Percentiles rank a stretch among this genome's conserved stretches.
These are phyloP conservation scores for Dioctria rufipes DNA, from an alignment of 2,888 invertebrate genomes.

Conservation along the genomic window DNA sequence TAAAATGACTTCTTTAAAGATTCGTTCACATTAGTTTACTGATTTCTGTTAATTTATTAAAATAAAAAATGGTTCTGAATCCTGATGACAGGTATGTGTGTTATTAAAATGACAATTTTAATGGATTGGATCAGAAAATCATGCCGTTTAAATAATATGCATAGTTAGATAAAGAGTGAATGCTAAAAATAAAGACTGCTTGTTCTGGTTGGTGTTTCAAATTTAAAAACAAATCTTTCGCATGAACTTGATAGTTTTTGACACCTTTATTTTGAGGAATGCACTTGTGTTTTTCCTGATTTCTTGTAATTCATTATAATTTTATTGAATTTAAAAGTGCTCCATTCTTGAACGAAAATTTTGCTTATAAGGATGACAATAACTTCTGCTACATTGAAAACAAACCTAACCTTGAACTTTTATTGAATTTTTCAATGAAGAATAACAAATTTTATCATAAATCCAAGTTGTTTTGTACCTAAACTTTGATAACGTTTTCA, in stretches of 20 bases:
- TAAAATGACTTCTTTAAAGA: not conserved
- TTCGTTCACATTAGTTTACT: not conserved
- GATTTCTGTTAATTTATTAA: not conserved
- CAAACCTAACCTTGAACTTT: conserved; percentile 48
- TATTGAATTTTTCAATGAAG: conserved; percentile 39
- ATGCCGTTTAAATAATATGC: not conserved
- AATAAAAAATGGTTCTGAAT: conserved; percentile 56
- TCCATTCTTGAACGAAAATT: not conserved
- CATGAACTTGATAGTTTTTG: conserved; percentile 28
- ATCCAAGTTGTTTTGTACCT: not conserved
- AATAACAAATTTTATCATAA: not conserved
- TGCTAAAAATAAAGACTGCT: not conserved
- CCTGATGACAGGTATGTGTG: conserved; percentile 56
- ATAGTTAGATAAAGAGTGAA: not conserved
- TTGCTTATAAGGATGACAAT: conserved; percentile 13
- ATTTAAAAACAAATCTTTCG: not conserved
- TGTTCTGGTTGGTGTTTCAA: not conserved
- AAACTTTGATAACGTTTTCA: not conserved
- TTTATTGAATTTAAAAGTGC: not conserved
- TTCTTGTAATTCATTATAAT: conserved; percentile 20
- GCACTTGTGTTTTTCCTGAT: conserved; percentile 14
- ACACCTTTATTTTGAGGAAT: conserved; percentile 11
- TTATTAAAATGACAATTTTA: conserved; percentile 24
- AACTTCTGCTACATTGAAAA: conserved; percentile 6
- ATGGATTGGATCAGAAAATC: not conserved